Conservation (phyloP, 2,113 vertebrate species). For the Holacanthus passer region DNA sequence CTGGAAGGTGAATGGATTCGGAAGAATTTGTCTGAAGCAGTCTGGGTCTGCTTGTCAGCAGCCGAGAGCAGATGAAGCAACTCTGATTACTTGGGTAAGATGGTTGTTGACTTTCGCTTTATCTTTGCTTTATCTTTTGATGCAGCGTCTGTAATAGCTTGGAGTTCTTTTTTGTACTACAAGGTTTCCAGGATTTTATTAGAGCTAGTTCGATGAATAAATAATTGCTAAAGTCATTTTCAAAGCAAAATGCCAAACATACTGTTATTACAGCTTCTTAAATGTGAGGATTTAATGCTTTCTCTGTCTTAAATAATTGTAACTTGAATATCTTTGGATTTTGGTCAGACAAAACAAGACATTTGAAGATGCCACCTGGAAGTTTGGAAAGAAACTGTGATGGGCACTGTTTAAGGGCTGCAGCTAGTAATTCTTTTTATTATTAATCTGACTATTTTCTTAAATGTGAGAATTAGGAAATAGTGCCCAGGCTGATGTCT, state of each 20-base stretch:
- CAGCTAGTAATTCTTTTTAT: neutral
- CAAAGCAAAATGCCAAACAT: neutral
- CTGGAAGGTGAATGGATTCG: conserved; percentile 19
- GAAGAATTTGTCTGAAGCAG: conserved; percentile 2
- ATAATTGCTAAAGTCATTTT: neutral
- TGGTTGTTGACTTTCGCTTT: neutral
- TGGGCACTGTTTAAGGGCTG: neutral
- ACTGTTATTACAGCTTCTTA: neutral
- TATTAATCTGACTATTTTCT: neutral
- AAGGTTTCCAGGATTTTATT: neutral
- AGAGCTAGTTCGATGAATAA: neutral
- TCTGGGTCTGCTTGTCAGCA: conserved; percentile 6
- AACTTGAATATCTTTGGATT: neutral
- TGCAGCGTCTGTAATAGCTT: neutral
- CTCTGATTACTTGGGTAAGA: conserved; percentile 59
- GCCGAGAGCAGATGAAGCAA: neutral
- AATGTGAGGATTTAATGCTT: neutral
- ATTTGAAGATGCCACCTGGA: neutral
- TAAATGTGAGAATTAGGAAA: neutral
- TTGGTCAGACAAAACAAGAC: neutral
- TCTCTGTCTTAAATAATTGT: neutral
- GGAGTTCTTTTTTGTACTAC: neutral
- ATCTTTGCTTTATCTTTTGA: neutral
- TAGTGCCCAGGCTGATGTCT: too few relatives aligned
- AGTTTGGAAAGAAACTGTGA: neutral